Evolutionary conservation across 2,113 vertebrate species (phyloP), one percentile per base, ranked within the genome.

Genomic region (Hiodon alosoides): DNA sequence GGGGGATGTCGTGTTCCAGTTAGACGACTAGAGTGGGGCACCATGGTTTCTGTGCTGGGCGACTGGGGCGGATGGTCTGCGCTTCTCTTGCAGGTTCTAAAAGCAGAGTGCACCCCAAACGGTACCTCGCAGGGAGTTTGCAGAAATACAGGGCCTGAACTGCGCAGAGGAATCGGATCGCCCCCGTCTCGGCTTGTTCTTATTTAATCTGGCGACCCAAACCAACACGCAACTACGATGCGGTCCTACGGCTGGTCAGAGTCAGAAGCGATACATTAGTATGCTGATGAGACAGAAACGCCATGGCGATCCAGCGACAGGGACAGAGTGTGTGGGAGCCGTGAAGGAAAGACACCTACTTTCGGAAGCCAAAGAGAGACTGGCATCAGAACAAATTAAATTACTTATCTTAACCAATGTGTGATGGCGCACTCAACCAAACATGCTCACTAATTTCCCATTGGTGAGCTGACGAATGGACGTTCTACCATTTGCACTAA

Each of bases 91-190:
- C 31, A 31, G 31, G 31, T 31, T 2, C 31, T 31, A 31, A 31
- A 31, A 31, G 31, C 31, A 31, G 31, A 31, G 31, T 2, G 31
- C 31, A 31, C 31, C 31, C 31, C 31, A 31, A 31, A 31, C 31
- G 31, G 2, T 2, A 54, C 5, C 59, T 65, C 51, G 17, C 7
- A 14, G 54, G 62, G 84, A 85, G 85, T 81, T 31, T 31, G 80
- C 80, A 83, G 83, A 84, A 82, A 83, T 85, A 81, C 31, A 82
- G 87, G 81, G 72, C 84, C 84, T 82, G 79, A 87, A 85, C 82
- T 86, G 83, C 81, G 81, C 55, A 47, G 31, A 31, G 31, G 31
- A 31, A 31, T 31, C 46, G 46, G 14, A 50, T 31, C 13, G 70
- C 57, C 46, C 69, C 5, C 47, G 31, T 11, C 6, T 2, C 47